phyloP scores from a whole-genome alignment of 2,888 invertebrate species.

The Malacosoma neustria region DNA sequence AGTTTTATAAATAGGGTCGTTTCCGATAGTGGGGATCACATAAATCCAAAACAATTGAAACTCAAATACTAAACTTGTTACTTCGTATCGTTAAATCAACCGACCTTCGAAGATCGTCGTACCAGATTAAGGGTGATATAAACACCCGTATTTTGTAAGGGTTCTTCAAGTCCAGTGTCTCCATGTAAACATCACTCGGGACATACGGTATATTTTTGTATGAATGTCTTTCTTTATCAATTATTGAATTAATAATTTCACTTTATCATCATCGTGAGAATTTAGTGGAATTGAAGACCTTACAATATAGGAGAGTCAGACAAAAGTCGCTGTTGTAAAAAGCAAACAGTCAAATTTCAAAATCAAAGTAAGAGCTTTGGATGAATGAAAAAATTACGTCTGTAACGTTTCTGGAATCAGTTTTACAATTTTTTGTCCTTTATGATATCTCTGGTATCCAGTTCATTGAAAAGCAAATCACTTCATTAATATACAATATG shows the following conservation, averaged over 20 bases:
- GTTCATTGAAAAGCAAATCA: too few relatives aligned
- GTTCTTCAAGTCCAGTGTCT: slow-evolving; percentile 18
- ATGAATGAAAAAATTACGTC: too few relatives aligned
- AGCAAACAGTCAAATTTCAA: too few relatives aligned
- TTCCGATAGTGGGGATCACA: slow-evolving; percentile 13
- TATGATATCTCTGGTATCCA: too few relatives aligned
- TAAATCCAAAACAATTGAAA: slow-evolving; percentile 35
- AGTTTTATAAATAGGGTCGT: slow-evolving; percentile 14
- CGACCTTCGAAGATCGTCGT: slow-evolving; percentile 31
- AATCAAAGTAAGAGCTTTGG: too few relatives aligned
- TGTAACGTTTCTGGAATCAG: too few relatives aligned
- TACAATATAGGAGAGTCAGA: too few relatives aligned
- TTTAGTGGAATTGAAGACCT: too few relatives aligned
- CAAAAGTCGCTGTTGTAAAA: too few relatives aligned
- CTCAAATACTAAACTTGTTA: slow-evolving; percentile 28
- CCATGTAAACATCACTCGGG: neutral
- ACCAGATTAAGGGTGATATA: slow-evolving; percentile 40
- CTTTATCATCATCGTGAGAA: too few relatives aligned
- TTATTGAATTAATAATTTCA: neutral
- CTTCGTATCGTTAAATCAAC: slow-evolving; percentile 26
- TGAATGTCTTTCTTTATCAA: neutral
- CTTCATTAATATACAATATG: too few relatives aligned
- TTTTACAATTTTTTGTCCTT: too few relatives aligned
- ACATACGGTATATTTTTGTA: neutral
- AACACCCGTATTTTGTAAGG: slow-evolving; percentile 37